A percentile compares a stretch with the other conserved stretches of the same genome.
Evolutionary conservation across 2,888 invertebrate genomes (phyloP).

Genomic region (Tenthredo livida): DNA sequence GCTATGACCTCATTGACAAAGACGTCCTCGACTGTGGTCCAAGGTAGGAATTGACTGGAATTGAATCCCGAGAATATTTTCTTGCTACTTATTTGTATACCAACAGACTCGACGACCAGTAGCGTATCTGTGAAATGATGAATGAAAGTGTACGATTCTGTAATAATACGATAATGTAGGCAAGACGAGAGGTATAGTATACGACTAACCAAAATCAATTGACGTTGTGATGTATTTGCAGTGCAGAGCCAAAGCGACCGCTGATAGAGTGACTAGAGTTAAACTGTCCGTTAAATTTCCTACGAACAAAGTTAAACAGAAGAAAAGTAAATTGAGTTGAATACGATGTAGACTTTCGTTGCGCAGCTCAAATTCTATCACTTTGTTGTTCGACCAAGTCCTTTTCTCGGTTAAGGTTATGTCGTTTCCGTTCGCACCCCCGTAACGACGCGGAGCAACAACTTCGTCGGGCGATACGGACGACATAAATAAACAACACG

Average conservation of each 20-base stretch:
- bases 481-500: conserved; percentile 62
- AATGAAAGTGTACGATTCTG: background rate
- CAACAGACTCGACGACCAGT: conserved; percentile 71
- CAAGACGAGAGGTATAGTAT: background rate
- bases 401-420: conserved; percentile 58
- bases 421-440: conserved; percentile 61
- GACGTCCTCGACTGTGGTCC: conserved; percentile 73
- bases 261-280: conserved; percentile 54
- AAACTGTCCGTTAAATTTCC: conserved; percentile 59
- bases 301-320: conserved; percentile 58
- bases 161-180: too few relatives aligned
- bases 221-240: conserved; percentile 63
- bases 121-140: conserved; percentile 68
- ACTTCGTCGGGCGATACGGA: conserved; percentile 52
- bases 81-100: conserved; percentile 71
- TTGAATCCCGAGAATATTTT: conserved; percentile 64
- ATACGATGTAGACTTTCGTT: conserved; percentile 58
- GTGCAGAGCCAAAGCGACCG: conserved; percentile 60
- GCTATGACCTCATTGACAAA: conserved; percentile 76
- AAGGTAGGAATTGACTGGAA: conserved; percentile 71
- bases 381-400: conserved; percentile 51
- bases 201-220: conserved; percentile 66
- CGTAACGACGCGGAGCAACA: conserved; percentile 53
- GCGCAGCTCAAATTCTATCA: conserved; percentile 65
- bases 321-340: conserved; percentile 59